phyloP scores from a whole-genome alignment of 1,140 invertebrate genomes.

The Mercenaria mercenaria region DNA sequence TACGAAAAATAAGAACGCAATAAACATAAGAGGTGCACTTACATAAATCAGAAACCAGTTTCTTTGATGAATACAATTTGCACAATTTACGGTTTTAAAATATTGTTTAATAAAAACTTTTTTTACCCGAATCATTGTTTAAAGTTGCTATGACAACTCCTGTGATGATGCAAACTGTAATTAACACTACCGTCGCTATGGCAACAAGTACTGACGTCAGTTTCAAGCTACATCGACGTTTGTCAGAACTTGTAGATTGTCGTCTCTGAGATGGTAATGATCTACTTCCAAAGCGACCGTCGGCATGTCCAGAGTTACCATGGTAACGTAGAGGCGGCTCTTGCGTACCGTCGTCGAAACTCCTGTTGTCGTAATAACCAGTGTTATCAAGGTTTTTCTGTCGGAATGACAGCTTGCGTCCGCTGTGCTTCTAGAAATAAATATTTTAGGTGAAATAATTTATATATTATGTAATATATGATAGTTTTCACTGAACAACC shows the following conservation, averaged over 20 bases:
- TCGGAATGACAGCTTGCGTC: not conserved
- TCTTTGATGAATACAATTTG: too few relatives aligned
- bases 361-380: constrained; percentile 32
- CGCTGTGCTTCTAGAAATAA: not conserved
- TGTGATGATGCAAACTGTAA: not conserved
- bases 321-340: not conserved
- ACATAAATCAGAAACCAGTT: too few relatives aligned
- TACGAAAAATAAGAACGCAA: too few relatives aligned
- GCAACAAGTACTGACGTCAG: not conserved
- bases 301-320: not conserved
- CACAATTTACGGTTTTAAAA: too few relatives aligned
- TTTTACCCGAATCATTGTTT: not conserved
- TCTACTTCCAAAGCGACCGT: not conserved
- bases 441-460: not conserved
- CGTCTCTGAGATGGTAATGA: not conserved
- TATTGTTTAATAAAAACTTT: not conserved
- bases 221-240: not conserved
- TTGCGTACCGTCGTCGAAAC: not conserved
- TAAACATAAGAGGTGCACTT: too few relatives aligned
- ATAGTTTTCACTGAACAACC: not conserved
- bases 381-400: not conserved
- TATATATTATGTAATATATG: not conserved
- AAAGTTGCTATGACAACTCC: not conserved
- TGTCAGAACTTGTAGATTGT: not conserved
- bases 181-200: constrained; percentile 10